Conservation (phyloP, 37 sponge, comb jelly and placozoan genomes). For the Diacarnus erythraeanus region DNA sequence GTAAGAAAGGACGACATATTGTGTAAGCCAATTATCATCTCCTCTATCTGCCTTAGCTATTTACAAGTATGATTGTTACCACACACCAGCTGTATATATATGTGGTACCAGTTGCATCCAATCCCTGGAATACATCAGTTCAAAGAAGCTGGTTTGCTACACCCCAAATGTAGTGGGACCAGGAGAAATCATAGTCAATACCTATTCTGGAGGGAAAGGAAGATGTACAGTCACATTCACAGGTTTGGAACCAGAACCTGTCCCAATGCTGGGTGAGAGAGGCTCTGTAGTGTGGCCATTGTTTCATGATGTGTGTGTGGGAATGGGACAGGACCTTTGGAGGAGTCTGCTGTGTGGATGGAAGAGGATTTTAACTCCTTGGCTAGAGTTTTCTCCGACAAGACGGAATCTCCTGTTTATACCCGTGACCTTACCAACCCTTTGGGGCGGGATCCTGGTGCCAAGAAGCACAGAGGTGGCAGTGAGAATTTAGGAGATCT, state of each 20-base stretch:
- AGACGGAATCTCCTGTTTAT: slow-evolving; percentile 33
- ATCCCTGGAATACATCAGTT: slow-evolving; percentile 63
- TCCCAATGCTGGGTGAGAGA: neutral
- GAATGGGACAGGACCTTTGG: slow-evolving; percentile 32
- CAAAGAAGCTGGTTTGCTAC: slow-evolving; percentile 76
- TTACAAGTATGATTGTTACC: no score
- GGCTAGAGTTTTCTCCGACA: slow-evolving; percentile 5
- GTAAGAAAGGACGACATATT: slow-evolving; percentile 50
- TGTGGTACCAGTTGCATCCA: slow-evolving; percentile 65
- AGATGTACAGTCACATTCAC: slow-evolving; percentile 79
- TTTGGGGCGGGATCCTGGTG: slow-evolving; percentile 44
- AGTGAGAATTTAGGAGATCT: slow-evolving; percentile 26
- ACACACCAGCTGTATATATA: slow-evolving; percentile 52
- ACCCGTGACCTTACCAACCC: slow-evolving; percentile 48
- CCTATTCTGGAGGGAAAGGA: slow-evolving; percentile 76
- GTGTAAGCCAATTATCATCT: slow-evolving; percentile 24
- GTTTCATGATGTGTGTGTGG: neutral
- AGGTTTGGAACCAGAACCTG: slow-evolving; percentile 27
- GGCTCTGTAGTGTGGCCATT: neutral
- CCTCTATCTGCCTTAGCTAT: neutral
- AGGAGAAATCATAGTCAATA: slow-evolving; percentile 83
- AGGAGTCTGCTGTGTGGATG: slow-evolving; percentile 64
- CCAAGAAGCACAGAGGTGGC: neutral
- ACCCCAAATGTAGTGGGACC: slow-evolving; percentile 51
- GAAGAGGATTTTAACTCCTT: slow-evolving; percentile 52